These are phyloP conservation scores for Regulus satrapa DNA, from an alignment of 2,113 vertebrate species.

Conservation along the genomic window DNA sequence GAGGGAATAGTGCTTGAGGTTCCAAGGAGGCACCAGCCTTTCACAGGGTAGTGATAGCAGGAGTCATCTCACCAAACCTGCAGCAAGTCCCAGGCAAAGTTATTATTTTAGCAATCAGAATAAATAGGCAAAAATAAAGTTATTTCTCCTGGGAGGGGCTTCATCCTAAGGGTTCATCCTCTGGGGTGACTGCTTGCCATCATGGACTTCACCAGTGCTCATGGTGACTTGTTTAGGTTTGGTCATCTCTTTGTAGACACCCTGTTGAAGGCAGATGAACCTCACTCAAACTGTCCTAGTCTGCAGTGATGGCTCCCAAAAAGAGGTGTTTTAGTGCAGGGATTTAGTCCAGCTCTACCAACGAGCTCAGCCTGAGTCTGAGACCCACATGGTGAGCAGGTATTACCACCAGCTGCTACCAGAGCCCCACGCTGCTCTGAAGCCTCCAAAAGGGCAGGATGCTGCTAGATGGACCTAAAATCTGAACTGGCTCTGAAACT, in stretches of 20 bases:
- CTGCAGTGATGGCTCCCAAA: neutral
- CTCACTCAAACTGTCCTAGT: neutral
- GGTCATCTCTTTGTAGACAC: neutral
- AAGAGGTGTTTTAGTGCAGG: neutral
- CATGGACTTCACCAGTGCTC: neutral
- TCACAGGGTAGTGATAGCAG: accelerated
- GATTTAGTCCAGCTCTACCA: neutral
- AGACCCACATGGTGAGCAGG: accelerated
- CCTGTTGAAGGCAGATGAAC: neutral
- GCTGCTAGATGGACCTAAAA: neutral
- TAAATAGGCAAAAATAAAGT: neutral
- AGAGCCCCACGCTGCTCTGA: neutral
- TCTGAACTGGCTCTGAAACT: neutral
- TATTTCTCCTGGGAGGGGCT: accelerated
- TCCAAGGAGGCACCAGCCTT: neutral
- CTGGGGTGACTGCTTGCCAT: neutral
- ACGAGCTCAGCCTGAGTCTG: neutral
- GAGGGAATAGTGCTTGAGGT: neutral
- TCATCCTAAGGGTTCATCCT: neutral
- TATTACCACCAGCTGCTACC: neutral
- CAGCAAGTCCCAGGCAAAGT: neutral
- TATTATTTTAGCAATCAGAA: neutral
- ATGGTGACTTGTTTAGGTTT: neutral
- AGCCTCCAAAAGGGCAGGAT: neutral
- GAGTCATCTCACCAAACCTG: neutral